These are phyloP conservation scores for Anthrax anthrax DNA, from an alignment of 2,888 invertebrate species.

Conservation along the genomic window DNA sequence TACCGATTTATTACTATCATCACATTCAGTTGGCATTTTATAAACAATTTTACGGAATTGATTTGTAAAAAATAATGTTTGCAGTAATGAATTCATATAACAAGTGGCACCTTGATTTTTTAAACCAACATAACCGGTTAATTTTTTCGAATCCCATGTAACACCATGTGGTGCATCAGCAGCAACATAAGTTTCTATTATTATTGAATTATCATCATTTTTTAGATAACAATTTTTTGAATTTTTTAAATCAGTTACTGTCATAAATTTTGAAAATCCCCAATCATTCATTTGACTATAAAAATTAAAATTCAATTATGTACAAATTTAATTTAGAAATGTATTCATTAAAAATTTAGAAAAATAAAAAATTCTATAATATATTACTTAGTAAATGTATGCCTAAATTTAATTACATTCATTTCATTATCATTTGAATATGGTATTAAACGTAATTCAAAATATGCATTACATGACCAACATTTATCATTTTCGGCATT, in stretches of 20 bases:
- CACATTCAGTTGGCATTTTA: slow-evolving; percentile 98
- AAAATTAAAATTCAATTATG: too few species aligned
- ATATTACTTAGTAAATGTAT: slow-evolving; percentile 51
- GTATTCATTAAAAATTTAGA: too few species aligned
- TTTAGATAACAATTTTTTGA: slow-evolving; percentile 66
- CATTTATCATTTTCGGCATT: slow-evolving; percentile 92
- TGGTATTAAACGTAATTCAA: slow-evolving; percentile 82
- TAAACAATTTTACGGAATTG: slow-evolving; percentile 84
- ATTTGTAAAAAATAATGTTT: slow-evolving; percentile 97
- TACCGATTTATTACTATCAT: slow-evolving; percentile 76
- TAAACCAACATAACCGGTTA: slow-evolving; percentile 77
- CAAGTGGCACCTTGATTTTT: slow-evolving; percentile 99
- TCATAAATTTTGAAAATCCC: slow-evolving; percentile 96
- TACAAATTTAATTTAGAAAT: too few species aligned
- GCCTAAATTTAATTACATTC: too few species aligned
- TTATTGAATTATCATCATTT: slow-evolving; percentile 81
- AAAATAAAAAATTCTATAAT: slow-evolving; percentile 34
- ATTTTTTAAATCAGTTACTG: slow-evolving; percentile 87
- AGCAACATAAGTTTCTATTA: slow-evolving; percentile 57
- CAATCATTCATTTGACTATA: slow-evolving; percentile 73
- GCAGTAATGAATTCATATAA: slow-evolving; percentile 98
- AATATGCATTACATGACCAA: slow-evolving; percentile 96
- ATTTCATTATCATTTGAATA: too few species aligned
- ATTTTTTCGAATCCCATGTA: slow-evolving; percentile 98
- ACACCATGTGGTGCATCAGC: slow-evolving; percentile 85